A percentile compares a stretch with the other conserved stretches of the same genome.
Evolutionary conservation across 2,797 vertebrate genomes (phyloP).

Genomic region (Eospalax fontanierii): DNA sequence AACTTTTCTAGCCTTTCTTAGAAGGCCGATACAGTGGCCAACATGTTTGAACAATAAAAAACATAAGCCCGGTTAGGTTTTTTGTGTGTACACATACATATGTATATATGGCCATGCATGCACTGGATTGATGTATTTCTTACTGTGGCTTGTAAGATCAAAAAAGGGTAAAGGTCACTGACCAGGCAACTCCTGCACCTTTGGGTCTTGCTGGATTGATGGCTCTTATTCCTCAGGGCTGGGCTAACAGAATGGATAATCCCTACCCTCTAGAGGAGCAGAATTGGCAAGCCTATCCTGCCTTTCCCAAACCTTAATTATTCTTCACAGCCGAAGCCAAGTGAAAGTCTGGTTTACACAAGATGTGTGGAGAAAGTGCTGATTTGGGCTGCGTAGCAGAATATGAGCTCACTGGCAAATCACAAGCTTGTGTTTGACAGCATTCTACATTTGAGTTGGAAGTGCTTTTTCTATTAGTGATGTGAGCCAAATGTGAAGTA

Average conservation of each 20-base stretch:
- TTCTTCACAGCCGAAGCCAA: slow-evolving; percentile 75
- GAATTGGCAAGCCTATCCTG: slow-evolving; percentile 64
- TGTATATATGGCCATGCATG: background rate
- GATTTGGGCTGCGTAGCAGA: slow-evolving; percentile 75
- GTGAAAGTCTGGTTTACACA: slow-evolving; percentile 61
- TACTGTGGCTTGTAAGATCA: background rate
- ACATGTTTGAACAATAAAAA: slow-evolving; percentile 2
- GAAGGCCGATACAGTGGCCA: background rate
- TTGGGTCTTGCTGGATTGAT: slow-evolving; percentile 15
- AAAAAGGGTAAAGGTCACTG: slow-evolving; percentile 1
- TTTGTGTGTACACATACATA: background rate
- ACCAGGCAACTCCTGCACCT: background rate
- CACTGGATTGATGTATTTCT: background rate
- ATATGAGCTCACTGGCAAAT: slow-evolving; percentile 76
- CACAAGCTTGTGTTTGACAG: slow-evolving; percentile 71
- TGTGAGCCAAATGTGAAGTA: slow-evolving; percentile 75
- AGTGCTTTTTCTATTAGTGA: slow-evolving; percentile 72
- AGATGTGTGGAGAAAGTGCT: slow-evolving; percentile 70
- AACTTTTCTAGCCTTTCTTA: slow-evolving; percentile 3
- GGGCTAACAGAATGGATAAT: slow-evolving; percentile 48
- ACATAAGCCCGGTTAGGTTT: background rate
- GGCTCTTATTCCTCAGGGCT: slow-evolving; percentile 15
- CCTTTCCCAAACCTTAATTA: slow-evolving; percentile 76
- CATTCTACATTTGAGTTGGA: slow-evolving; percentile 72
- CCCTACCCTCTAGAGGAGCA: slow-evolving; percentile 43